Evolutionary conservation across 1,140 invertebrate genomes (phyloP).

Genomic region (Macrosteles quadrilineatus): DNA sequence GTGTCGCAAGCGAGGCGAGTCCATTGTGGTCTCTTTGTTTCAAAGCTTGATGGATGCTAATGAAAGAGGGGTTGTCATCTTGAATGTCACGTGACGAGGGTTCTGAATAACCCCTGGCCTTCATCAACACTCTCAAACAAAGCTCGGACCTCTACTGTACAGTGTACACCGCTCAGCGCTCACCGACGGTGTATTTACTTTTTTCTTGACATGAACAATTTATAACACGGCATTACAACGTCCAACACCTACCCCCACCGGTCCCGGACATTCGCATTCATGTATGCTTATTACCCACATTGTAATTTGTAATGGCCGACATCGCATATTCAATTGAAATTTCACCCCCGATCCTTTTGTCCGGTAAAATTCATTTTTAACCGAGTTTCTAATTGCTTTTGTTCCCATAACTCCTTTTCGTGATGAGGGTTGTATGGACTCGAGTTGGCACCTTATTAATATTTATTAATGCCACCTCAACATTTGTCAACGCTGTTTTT

Average conservation of each 20-base stretch:
- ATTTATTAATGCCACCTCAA: no score
- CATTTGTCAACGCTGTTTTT: no score
- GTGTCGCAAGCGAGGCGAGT: not conserved
- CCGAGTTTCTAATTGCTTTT: slow-evolving; percentile 24
- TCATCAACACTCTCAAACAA: slow-evolving; percentile 25
- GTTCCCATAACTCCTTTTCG: slow-evolving; percentile 19
- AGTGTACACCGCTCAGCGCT: not conserved
- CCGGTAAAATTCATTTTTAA: slow-evolving; percentile 13
- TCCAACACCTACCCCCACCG: not conserved
- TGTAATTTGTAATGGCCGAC: slow-evolving; percentile 30
- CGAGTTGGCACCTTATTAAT: no score
- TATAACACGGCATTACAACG: slow-evolving; percentile 23
- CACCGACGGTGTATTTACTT: not conserved
- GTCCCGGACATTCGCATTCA: slow-evolving; percentile 4
- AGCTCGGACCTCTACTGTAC: not conserved
- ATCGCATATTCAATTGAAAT: slow-evolving; percentile 33
- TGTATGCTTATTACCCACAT: slow-evolving; percentile 29
- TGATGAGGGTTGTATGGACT: no score
- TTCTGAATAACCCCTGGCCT: slow-evolving; percentile 19
- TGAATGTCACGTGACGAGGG: slow-evolving; percentile 28
- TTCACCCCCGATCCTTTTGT: slow-evolving; percentile 6
- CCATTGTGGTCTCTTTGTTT: slow-evolving; percentile 34
- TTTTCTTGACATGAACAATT: slow-evolving; percentile 5
- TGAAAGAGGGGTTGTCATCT: slow-evolving; percentile 36
- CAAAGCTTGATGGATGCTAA: slow-evolving; percentile 41